A percentile compares a stretch with the other conserved stretches of the same genome.
phyloP scores from a whole-genome alignment of 2,888 invertebrate genomes.

The Lithophane ornitopus region DNA sequence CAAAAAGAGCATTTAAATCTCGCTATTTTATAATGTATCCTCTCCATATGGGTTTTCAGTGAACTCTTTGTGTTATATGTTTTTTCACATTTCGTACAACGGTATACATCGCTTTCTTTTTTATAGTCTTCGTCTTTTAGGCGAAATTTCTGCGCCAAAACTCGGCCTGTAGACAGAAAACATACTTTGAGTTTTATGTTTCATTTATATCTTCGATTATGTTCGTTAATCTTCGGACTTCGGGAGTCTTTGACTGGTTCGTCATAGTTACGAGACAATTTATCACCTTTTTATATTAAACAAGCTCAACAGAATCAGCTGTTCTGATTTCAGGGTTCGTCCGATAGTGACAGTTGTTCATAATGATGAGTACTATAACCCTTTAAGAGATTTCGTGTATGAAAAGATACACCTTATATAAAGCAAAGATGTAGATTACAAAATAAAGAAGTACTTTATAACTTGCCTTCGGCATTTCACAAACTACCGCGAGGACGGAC shows the following conservation, averaged over 20 bases:
- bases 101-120: conserved; percentile 68
- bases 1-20: conserved; percentile 65
- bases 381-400: too few relatives aligned
- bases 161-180: conserved; percentile 74
- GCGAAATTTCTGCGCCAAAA: conserved; percentile 67
- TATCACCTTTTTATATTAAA: background rate
- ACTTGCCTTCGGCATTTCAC: too few relatives aligned
- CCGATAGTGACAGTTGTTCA: too few relatives aligned
- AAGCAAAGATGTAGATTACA: too few relatives aligned
- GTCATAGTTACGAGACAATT: background rate
- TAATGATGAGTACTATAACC: too few relatives aligned
- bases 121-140: conserved; percentile 75
- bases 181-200: conserved; percentile 49
- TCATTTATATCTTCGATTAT: conserved; percentile 34
- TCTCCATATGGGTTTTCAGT: conserved; percentile 75
- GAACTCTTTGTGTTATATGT: conserved; percentile 73
- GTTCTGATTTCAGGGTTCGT: too few relatives aligned
- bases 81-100: conserved; percentile 77
- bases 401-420: too few relatives aligned
- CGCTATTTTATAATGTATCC: conserved; percentile 78
- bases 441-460: too few relatives aligned
- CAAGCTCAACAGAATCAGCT: background rate
- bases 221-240: conserved; percentile 34
- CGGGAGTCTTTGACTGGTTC: background rate
- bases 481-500: too few relatives aligned